Conservation (phyloP, 2,888 invertebrate genomes). For the Noctua janthina region DNA sequence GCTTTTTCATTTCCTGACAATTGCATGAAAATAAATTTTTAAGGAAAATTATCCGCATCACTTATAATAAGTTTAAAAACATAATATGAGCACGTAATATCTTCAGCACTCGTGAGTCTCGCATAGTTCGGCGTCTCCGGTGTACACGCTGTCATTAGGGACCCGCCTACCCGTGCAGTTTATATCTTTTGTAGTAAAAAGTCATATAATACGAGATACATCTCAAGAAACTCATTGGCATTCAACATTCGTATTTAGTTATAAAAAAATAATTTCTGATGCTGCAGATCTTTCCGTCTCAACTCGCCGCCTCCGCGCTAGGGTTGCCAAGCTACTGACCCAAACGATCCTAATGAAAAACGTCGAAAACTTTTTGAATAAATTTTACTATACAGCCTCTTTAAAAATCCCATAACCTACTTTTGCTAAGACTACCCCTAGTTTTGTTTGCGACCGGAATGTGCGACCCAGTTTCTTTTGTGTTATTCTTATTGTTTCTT, state of each 20-base stretch:
- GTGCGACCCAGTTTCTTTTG: slow-evolving; percentile 53
- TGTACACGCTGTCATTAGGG: slow-evolving; percentile 51
- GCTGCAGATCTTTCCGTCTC: slow-evolving; percentile 63
- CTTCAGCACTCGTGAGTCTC: slow-evolving; percentile 21
- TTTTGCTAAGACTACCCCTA: slow-evolving; percentile 40
- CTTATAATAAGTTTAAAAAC: background rate
- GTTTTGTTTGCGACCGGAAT: slow-evolving; percentile 49
- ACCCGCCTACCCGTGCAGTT: slow-evolving; percentile 28
- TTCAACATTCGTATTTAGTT: slow-evolving; percentile 67
- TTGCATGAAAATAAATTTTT: background rate
- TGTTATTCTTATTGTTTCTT: slow-evolving; percentile 50
- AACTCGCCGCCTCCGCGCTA: slow-evolving; percentile 61
- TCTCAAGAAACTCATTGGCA: slow-evolving; percentile 68
- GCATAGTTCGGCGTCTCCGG: slow-evolving; percentile 56
- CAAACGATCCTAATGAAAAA: slow-evolving; percentile 45
- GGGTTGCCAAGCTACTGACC: slow-evolving; percentile 61
- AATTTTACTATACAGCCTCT: slow-evolving; percentile 33
- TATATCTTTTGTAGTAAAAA: slow-evolving; percentile 60
- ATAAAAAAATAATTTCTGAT: slow-evolving; percentile 69
- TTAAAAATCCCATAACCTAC: slow-evolving; percentile 49
- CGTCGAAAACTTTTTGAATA: slow-evolving; percentile 45
- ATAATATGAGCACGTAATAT: slow-evolving; percentile 48
- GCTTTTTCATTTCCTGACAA: slow-evolving; percentile 20
- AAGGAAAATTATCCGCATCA: background rate
- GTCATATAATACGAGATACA: slow-evolving; percentile 58